A percentile compares a stretch with the other conserved stretches of the same genome.
Conservation (phyloP, 1,140 invertebrate genomes). For the Mylabris phalerata region DNA sequence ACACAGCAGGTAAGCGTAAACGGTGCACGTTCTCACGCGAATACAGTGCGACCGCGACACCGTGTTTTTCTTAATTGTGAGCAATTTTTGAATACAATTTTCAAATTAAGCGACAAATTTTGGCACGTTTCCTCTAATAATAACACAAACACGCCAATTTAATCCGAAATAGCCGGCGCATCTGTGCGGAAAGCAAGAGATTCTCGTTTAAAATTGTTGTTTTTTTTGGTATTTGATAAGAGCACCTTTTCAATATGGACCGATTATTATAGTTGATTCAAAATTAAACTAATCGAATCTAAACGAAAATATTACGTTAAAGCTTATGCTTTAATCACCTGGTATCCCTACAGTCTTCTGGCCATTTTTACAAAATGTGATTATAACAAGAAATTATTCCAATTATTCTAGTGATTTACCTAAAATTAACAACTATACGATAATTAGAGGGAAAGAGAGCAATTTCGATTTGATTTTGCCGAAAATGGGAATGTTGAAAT, state of each 20-base stretch:
- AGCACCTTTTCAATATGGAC: conserved; percentile 33
- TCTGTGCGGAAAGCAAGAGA: background rate
- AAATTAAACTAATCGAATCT: no score
- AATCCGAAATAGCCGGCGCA: no score
- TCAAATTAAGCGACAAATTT: conserved; percentile 35
- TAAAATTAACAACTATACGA: no score
- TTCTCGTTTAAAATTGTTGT: no score
- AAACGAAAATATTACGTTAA: conserved; percentile 8
- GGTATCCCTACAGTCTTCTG: conserved; percentile 41
- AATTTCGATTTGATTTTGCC: no score
- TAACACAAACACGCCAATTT: no score
- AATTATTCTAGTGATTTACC: no score
- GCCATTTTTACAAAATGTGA: conserved; percentile 9
- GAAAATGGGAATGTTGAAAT: conserved; percentile 27
- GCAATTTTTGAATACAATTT: conserved; percentile 23
- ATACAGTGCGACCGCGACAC: conserved; percentile 1
- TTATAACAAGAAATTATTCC: no score
- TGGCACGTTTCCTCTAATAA: conserved; percentile 29
- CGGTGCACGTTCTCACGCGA: conserved; percentile 2
- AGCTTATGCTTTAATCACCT: conserved; percentile 30
- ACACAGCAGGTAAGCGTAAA: conserved; percentile 41
- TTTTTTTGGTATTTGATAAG: conserved; percentile 13
- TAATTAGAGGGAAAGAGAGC: no score
- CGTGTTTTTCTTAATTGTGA: conserved; percentile 23
- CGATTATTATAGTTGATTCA: conserved; percentile 19